Base-by-base conservation (phyloP, 2,797 vertebrate genomes). In the Aplochiton taeniatus region DNA sequence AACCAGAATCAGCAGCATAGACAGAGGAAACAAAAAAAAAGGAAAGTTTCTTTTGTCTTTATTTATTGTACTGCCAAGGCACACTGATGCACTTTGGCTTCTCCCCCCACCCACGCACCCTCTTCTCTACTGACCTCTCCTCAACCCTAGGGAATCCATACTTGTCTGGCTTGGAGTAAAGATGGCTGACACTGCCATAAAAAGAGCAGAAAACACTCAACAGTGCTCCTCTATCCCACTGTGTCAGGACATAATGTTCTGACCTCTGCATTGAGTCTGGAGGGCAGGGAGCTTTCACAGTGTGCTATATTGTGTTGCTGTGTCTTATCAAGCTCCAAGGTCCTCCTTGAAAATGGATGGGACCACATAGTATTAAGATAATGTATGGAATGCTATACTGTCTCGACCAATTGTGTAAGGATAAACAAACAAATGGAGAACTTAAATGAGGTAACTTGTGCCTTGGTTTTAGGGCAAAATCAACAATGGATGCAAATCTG, bases 211-310 rank as follows among this genome's bases (percentile, higher is more conserved):
- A 73, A 64, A 70, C 41, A 65, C 31, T 70, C 47, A 67, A 19
- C 51, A 56, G 59, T 70, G 57, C 31, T 31, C 31, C 31, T 31
- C 31, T 72, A 58, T 78, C 74, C 60, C 72, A 72, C 74, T n/a
- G 64, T 62, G 69, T 56, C 43, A 48, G 61, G 65, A 63, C 73
- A 48, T 64, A 68, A 31, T 55, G 58, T 31, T 63, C 68, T 82
- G 74, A 83, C 80, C 82, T 78, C 61, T 66, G 64, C 66, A 74
- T 78, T 78, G 74, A 74, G 10, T 71, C 69, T 52, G 54, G 50
- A 74, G 72, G 31, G 52, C 76, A 73, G 61, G 56, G 1, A 65
- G 50, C 70, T 80, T 82, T 70, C 67, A 64, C 79, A 76, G 71
- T 70, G 78, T 47, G 76, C 52, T 75, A 77, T 79, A 63, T 61